A percentile compares a stretch with the other conserved stretches of the same genome.
Evolutionary conservation across 1,140 invertebrate species (phyloP).

Genomic region (Trichomalopsis sarcophagae): DNA sequence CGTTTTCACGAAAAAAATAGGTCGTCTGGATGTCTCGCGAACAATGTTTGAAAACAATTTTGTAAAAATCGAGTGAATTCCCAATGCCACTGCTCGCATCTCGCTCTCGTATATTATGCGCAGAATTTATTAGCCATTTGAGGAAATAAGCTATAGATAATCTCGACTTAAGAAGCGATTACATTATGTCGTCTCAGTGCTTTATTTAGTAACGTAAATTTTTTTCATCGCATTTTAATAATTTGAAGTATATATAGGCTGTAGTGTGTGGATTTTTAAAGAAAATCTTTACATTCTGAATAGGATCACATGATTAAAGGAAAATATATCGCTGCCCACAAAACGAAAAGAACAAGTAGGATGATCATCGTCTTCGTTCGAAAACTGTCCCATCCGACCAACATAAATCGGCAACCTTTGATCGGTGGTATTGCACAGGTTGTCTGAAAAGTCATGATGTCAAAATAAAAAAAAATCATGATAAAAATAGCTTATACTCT

Average conservation of each 20-base stretch:
- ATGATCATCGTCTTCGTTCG: constrained; percentile 66
- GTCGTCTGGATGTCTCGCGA: background rate
- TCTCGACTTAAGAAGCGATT: no score
- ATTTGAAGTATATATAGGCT: no score
- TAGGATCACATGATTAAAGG: constrained; percentile 54
- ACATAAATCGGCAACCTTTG: constrained; percentile 51
- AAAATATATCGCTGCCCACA: constrained; percentile 71
- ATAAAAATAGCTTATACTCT: background rate
- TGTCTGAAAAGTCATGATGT: constrained; percentile 37
- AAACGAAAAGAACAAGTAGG: constrained; percentile 63
- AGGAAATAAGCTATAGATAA: no score
- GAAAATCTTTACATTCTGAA: background rate
- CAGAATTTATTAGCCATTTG: no score
- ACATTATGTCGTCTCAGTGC: no score
- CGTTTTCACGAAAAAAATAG: background rate
- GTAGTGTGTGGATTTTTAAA: no score
- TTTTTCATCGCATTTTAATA: no score
- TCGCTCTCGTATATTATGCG: no score
- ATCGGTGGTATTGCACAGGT: constrained; percentile 30
- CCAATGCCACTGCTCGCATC: no score
- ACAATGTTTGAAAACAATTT: no score
- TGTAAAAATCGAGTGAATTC: no score
- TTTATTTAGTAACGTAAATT: no score
- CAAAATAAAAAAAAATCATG: background rate
- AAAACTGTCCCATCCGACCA: constrained; percentile 71